Conservation (phyloP, 2,797 vertebrate genomes). For the Eutrigla gurnardus region DNA sequence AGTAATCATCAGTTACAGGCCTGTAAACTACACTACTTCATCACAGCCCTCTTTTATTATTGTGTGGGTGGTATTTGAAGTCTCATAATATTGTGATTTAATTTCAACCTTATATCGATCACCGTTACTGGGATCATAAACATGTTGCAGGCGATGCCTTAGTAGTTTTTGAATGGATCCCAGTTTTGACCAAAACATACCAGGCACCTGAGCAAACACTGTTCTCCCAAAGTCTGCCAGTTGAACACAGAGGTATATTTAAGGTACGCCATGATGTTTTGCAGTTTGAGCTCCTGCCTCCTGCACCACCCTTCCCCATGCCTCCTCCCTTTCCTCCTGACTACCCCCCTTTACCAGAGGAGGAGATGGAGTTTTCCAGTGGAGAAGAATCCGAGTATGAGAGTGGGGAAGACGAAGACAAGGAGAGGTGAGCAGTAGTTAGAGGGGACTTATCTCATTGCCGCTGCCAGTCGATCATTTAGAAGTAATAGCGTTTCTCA, state of each 20-base stretch:
- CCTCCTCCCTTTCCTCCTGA: conserved; percentile 91
- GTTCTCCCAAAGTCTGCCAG: not conserved
- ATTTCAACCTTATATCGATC: not conserved
- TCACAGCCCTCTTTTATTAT: not conserved
- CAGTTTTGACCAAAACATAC: not conserved
- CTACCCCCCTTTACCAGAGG: conserved; percentile 91
- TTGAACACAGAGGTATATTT: not conserved
- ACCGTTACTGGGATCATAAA: not conserved
- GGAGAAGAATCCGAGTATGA: conserved; percentile 95
- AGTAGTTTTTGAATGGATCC: not conserved
- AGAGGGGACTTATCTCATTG: not conserved
- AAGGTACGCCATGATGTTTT: not conserved
- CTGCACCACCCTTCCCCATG: conserved; percentile 86
- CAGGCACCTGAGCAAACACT: not conserved
- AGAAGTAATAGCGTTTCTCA: conserved; percentile 8
- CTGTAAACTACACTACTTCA: not conserved
- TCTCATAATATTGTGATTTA: not conserved
- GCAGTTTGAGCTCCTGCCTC: conserved; percentile 87
- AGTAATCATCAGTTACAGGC: not conserved
- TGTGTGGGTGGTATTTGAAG: not conserved
- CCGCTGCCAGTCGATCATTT: not conserved
- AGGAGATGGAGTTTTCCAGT: conserved; percentile 87
- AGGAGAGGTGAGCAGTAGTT: conserved; percentile 86
- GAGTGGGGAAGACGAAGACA: conserved; percentile 93
- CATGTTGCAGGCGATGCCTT: not conserved